Evolutionary conservation across 2,888 invertebrate species (phyloP), one percentile per base, ranked within the genome.

Genomic region (Panopea generosa): DNA sequence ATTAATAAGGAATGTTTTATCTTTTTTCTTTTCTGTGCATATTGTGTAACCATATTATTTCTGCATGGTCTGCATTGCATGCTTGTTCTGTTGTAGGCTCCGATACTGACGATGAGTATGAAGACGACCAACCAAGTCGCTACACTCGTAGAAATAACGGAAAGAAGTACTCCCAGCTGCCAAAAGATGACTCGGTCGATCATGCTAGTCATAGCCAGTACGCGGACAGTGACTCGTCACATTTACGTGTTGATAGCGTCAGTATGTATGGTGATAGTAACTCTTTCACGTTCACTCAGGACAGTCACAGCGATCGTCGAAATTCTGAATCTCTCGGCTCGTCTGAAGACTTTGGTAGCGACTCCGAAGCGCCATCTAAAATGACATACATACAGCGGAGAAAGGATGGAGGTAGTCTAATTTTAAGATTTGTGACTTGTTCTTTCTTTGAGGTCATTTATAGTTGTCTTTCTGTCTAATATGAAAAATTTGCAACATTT

Each of bases 91-190:
- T 89, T 91, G 55, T 90, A 91, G 91, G 91, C 74, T 90, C 88
- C 85, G 90, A 91, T 77, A 86, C 89, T 43, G 91, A 91, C 77
- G 91, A 91, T 68, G 86, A 86, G 67, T 89, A 87, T 63, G 87
- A 87, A 61, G 80, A 77, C 38, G 86, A 85, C 38, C 33, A 33
- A 11, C 86, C 84, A 62, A 79, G 86, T 52, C 84, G 77, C 63
- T 88, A 88, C 81, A 87, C 87, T 52, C 85, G 88, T 38, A 81
- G 86, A 74, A 88, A 84, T 77, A 86, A 86, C 52, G 90, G 89
- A 74, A 90, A 89, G 88, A 87, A 89, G 84, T 90, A 90, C 84
- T 85, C 87, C 53, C 84, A 87, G n/a, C 78, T 90, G 40, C 87
- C 89, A 29, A 88, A 85, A 65, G 89, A 89, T 53, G 90, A 90